A percentile compares a stretch with the other conserved stretches of the same genome.
Conservation (phyloP, 2,113 vertebrate species). For the Alligator mississippiensis region DNA sequence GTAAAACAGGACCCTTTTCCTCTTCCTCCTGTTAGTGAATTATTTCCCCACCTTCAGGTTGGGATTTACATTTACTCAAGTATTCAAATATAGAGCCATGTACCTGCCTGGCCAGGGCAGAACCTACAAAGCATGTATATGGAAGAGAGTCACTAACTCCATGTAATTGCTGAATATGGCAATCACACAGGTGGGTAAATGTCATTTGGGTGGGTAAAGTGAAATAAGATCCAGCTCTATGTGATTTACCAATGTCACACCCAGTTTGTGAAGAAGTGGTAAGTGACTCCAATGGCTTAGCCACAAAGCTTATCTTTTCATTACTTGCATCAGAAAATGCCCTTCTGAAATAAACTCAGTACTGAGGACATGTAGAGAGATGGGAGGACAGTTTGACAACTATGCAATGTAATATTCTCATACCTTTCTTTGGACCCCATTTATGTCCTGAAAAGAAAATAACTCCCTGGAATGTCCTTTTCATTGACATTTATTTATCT, state of each 20-base stretch:
- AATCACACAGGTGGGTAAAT: too few species aligned
- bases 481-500: background rate
- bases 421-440: background rate
- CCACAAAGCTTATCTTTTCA: constrained; percentile 1
- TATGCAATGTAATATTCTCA: background rate
- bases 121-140: too few species aligned
- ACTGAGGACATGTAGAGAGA: background rate
- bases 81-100: too few species aligned
- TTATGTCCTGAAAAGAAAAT: background rate
- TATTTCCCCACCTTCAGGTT: too few species aligned
- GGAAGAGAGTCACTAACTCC: too few species aligned
- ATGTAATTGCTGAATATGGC: too few species aligned
- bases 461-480: background rate
- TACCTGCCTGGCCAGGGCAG: too few species aligned
- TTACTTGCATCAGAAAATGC: constrained; percentile 1
- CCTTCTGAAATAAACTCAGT: constrained; percentile 16
- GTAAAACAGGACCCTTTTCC: too few species aligned
- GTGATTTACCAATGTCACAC: background rate
- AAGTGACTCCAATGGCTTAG: background rate
- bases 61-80: too few species aligned
- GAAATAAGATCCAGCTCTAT: background rate
- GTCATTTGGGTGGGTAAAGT: too few species aligned
- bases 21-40: too few species aligned
- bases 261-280: background rate
- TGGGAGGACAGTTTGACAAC: background rate